A percentile compares a stretch with the other conserved stretches of the same genome.
Conservation (phyloP, 2,888 invertebrate species). For the Drosophila meridiana region DNA sequence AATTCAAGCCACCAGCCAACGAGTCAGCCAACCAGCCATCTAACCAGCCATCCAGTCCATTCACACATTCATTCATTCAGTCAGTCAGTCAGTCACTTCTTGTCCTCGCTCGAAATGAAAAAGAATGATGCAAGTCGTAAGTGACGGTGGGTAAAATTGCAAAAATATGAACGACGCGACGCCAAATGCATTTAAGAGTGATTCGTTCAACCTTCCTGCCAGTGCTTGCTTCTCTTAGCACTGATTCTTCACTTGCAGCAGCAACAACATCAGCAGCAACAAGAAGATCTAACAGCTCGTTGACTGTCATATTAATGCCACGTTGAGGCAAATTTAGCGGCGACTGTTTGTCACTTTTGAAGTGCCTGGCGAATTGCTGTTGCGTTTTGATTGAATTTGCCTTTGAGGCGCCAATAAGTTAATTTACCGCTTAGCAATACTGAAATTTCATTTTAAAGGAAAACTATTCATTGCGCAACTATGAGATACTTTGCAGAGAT, state of each 20-base stretch:
- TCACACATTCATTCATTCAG: not conserved
- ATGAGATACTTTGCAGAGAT: not conserved
- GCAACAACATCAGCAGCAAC: constrained; percentile 16
- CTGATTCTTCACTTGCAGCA: constrained; percentile 11
- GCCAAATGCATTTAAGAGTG: constrained; percentile 48
- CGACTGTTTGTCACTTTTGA: constrained; percentile 48
- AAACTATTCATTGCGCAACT: not conserved
- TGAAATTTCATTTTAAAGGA: constrained; percentile 38
- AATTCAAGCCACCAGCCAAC: constrained; percentile 4
- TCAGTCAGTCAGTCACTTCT: constrained; percentile 47
- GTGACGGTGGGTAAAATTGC: constrained; percentile 43
- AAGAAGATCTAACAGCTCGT: constrained; percentile 27
- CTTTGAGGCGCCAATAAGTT: constrained; percentile 42
- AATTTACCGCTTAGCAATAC: constrained; percentile 43
- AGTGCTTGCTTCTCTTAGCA: constrained; percentile 1
- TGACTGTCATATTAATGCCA: constrained; percentile 58
- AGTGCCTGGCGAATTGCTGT: constrained; percentile 16
- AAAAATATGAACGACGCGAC: constrained; percentile 53
- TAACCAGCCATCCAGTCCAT: not conserved
- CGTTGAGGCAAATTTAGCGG: constrained; percentile 25
- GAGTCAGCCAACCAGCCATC: no score
- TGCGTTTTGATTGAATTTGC: constrained; percentile 46
- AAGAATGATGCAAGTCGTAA: constrained; percentile 62
- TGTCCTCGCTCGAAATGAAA: constrained; percentile 51
- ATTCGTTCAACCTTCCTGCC: constrained; percentile 22